Evolutionary conservation across 2,888 invertebrate species (phyloP).

Genomic region (Antheraea assamensis): DNA sequence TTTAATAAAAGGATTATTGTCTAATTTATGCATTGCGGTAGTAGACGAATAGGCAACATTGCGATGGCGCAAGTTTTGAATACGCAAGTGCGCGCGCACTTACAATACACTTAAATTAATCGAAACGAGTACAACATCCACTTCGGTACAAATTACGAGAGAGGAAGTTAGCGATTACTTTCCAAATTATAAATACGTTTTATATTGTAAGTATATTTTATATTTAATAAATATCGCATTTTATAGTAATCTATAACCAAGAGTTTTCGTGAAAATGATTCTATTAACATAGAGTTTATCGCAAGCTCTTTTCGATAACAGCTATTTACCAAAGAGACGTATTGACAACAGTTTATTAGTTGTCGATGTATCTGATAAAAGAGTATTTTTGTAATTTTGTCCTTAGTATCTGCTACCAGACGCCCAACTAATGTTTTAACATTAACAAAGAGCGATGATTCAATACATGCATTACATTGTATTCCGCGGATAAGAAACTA

Average conservation of each 20-base stretch:
- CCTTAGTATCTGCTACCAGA: background rate
- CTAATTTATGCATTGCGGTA: background rate
- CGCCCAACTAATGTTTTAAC: background rate
- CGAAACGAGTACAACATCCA: conserved; percentile 15
- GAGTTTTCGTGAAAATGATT: too few relatives aligned
- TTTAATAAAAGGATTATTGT: background rate
- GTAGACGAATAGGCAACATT: background rate
- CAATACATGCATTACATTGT: background rate
- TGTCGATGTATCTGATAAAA: too few relatives aligned
- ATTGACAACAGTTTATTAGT: too few relatives aligned
- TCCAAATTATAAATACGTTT: background rate
- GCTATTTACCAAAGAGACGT: too few relatives aligned
- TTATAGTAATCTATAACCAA: background rate
- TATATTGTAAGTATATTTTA: background rate
- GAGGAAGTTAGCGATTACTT: background rate
- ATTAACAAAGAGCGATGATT: background rate
- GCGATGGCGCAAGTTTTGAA: background rate
- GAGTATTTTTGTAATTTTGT: background rate
- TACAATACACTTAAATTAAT: conserved; percentile 30
- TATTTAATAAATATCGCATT: background rate
- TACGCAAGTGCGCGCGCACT: conserved; percentile 34
- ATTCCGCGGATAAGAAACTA: background rate
- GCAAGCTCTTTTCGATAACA: too few relatives aligned
- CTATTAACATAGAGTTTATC: too few relatives aligned
- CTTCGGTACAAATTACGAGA: conserved; percentile 29